Percentiles rank a stretch among this genome's conserved stretches.
These are phyloP conservation scores for Acleris laterana DNA, from an alignment of 2,888 invertebrate genomes.

Conservation along the genomic window DNA sequence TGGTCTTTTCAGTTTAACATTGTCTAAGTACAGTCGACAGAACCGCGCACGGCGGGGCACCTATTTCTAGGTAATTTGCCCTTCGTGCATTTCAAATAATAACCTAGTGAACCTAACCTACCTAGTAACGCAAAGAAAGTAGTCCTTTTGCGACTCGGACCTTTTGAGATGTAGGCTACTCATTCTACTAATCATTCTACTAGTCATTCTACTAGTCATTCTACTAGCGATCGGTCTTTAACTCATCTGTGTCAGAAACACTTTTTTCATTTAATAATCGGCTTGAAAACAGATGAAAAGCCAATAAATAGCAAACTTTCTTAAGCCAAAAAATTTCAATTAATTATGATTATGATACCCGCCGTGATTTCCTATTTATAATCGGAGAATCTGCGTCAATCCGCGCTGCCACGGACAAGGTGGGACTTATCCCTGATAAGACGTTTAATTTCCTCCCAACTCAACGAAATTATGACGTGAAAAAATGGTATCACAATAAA, in stretches of 20 bases:
- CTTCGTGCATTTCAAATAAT: too few relatives aligned
- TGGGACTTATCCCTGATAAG: slow-evolving; percentile 68
- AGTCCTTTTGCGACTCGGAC: too few relatives aligned
- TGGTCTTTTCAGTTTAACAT: too few relatives aligned
- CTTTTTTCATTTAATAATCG: neutral
- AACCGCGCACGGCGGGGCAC: too few relatives aligned
- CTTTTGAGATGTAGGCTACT: too few relatives aligned
- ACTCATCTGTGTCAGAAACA: neutral
- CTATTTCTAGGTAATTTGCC: too few relatives aligned
- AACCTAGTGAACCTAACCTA: too few relatives aligned
- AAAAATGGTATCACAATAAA: slow-evolving; percentile 53
- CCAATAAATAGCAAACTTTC: slow-evolving; percentile 5
- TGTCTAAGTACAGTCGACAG: too few relatives aligned
- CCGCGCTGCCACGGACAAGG: slow-evolving; percentile 54
- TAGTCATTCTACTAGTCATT: too few relatives aligned
- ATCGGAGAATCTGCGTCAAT: slow-evolving; percentile 25
- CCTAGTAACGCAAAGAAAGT: too few relatives aligned
- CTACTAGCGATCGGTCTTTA: too few relatives aligned
- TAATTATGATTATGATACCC: slow-evolving; percentile 11
- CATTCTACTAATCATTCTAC: too few relatives aligned
- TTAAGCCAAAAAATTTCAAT: slow-evolving; percentile 1
- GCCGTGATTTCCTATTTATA: slow-evolving; percentile 16
- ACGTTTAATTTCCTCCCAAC: slow-evolving; percentile 74
- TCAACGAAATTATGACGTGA: slow-evolving; percentile 59
- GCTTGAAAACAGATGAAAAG: neutral